Percentiles rank a stretch among this genome's conserved stretches.
phyloP scores from a whole-genome alignment of 2,113 vertebrate species.

The Larimichthys crocea region DNA sequence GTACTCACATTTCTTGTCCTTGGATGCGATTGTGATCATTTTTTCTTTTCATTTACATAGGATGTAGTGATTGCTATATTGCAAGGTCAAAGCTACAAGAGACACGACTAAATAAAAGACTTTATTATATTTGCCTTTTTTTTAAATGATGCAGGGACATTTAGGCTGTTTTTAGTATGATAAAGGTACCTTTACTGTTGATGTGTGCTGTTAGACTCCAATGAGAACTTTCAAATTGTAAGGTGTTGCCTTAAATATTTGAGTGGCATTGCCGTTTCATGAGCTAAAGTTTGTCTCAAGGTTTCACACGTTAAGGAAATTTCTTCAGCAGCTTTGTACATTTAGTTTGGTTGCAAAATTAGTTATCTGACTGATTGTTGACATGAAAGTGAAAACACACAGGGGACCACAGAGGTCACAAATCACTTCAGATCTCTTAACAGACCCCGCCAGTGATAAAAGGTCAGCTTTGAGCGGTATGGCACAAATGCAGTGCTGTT shows the following conservation, averaged over 20 bases:
- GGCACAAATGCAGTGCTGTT: conserved; percentile 7
- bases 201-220: too few species aligned
- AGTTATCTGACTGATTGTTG: not conserved
- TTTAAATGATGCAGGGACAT: not conserved
- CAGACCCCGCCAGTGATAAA: not conserved
- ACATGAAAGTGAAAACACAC: not conserved
- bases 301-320: not conserved
- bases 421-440: conserved; percentile 9
- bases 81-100: not conserved
- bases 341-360: not conserved
- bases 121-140: not conserved
- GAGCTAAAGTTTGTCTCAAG: not conserved
- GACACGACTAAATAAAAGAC: not conserved
- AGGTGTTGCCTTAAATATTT: not conserved
- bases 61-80: not conserved
- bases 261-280: not conserved
- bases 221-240: not conserved
- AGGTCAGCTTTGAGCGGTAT: not conserved
- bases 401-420: not conserved
- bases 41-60: not conserved
- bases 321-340: not conserved
- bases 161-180: not conserved
- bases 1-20: not conserved
- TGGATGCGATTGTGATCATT: not conserved
- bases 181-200: not conserved